Base-by-base conservation (phyloP, 2,797 vertebrate species). In the Falco columbarius region DNA sequence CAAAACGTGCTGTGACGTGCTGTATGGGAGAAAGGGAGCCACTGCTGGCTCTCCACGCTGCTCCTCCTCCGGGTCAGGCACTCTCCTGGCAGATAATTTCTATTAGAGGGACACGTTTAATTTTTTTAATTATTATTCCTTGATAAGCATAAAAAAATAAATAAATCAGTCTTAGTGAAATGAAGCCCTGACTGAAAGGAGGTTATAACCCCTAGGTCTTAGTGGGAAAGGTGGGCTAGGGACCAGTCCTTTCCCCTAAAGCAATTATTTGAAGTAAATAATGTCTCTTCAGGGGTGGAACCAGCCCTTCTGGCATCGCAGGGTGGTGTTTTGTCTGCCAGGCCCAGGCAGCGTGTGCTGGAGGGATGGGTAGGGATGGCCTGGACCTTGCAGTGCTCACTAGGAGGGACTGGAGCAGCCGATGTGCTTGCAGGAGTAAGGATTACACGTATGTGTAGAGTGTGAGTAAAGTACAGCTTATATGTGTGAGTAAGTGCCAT, bases 21-120 rank as follows among this genome's bases (percentile, higher is more conserved):
- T 24, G 23, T 17, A 11, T 0, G 2, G 58, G 13, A 22, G 38
- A 52, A 46, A 77, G 32, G 58, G 38, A 54, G 46, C 2, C 6
- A 12, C 17, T 3, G 3, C 46, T 10, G 54, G 22, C 23, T 81
- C 32, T 32, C 26, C 40, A 12, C 1, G 3, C 54, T 0, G 5
- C 62, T 79, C 21, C 51, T 58, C 20, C 71, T 14, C 16, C 0
- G 0, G 32, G n/a, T 6, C 0, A 2, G 61, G 29, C 4, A 0
- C 61, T 70, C 8, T 30, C 47, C 54, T 12, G n/a, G 10, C 38
- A 65, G 51, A 27, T 3, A 24, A 9, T 32, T 32, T 26, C n/a
- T 49, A 27, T 14, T 14, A 12, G 22, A 16, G 49, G 44, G 22
- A 30, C 29, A 29, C 2, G 0, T 12, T 71, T 14, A 6, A 8